These are phyloP conservation scores for Oscheius sp. DNA, from an alignment of 2,888 invertebrate species.

Conservation along the genomic window DNA sequence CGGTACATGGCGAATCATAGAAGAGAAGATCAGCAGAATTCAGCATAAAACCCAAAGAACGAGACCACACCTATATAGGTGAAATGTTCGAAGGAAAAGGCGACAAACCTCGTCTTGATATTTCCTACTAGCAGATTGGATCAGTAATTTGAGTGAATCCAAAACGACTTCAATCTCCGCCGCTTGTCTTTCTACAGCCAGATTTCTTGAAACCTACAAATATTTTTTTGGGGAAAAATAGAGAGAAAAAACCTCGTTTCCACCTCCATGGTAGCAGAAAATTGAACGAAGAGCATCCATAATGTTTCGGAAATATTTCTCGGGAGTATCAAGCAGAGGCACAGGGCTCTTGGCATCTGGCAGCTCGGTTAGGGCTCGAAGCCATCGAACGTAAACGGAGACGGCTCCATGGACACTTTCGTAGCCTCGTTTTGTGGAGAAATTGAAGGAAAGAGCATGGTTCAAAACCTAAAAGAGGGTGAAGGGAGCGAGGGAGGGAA, in stretches of 20 bases:
- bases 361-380: constrained; percentile 49
- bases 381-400: constrained; percentile 53
- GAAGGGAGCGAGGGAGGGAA: not conserved
- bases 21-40: constrained; percentile 60
- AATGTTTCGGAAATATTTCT: constrained; percentile 52
- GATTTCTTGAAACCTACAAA: constrained; percentile 38
- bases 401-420: constrained; percentile 57
- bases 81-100: not conserved
- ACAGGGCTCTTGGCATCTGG: constrained; percentile 52
- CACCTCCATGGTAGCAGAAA: constrained; percentile 8
- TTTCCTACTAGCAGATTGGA: constrained; percentile 46
- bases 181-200: constrained; percentile 50
- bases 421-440: constrained; percentile 56
- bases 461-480: constrained; percentile 55
- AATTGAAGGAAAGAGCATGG: constrained; percentile 61
- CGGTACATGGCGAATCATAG: constrained; percentile 51
- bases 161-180: constrained; percentile 51
- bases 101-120: constrained; percentile 50
- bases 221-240: not conserved
- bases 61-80: constrained; percentile 59
- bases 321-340: constrained; percentile 54
- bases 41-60: constrained; percentile 60
- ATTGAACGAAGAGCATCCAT: constrained; percentile 21
- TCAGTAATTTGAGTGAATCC: constrained; percentile 43
- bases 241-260: not conserved